Percentiles rank a stretch among this genome's conserved stretches.
Evolutionary conservation across 2,113 vertebrate genomes (phyloP).

Genomic region (Corythaixoides concolor): DNA sequence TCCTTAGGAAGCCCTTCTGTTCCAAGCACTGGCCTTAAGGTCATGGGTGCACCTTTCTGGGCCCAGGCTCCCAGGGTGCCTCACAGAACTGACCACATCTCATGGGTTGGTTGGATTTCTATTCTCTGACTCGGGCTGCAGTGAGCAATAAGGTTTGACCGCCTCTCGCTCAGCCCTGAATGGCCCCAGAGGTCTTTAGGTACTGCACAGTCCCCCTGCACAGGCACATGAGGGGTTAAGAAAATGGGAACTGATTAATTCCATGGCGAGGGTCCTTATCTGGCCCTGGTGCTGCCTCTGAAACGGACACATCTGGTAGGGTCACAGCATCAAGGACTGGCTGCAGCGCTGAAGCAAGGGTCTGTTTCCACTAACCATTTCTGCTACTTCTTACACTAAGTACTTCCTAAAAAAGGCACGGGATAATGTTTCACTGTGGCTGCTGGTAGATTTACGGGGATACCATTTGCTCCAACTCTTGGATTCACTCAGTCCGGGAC

Average conservation of each 20-base stretch:
- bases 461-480: constrained; percentile 53
- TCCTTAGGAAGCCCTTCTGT: accelerated
- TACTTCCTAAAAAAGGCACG: constrained; percentile 52
- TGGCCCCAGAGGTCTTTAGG: background rate
- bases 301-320: background rate
- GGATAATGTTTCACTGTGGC: constrained; percentile 62
- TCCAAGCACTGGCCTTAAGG: background rate
- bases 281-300: background rate
- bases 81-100: background rate
- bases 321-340: constrained; percentile 1
- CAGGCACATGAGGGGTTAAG: constrained; percentile 35
- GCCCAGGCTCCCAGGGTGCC: accelerated
- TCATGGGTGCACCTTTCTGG: background rate
- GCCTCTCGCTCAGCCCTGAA: background rate
- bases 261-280: background rate
- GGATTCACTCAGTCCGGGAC: constrained; percentile 54
- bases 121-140: background rate
- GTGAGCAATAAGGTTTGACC: background rate
- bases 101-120: accelerated
- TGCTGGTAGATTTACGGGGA: constrained; percentile 64
- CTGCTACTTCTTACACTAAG: constrained; percentile 70
- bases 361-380: constrained; percentile 65
- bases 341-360: background rate
- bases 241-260: constrained; percentile 47
- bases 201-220: background rate